Evolutionary conservation across 2,113 vertebrate genomes (phyloP).

Genomic region (Zosterops borbonicus): DNA sequence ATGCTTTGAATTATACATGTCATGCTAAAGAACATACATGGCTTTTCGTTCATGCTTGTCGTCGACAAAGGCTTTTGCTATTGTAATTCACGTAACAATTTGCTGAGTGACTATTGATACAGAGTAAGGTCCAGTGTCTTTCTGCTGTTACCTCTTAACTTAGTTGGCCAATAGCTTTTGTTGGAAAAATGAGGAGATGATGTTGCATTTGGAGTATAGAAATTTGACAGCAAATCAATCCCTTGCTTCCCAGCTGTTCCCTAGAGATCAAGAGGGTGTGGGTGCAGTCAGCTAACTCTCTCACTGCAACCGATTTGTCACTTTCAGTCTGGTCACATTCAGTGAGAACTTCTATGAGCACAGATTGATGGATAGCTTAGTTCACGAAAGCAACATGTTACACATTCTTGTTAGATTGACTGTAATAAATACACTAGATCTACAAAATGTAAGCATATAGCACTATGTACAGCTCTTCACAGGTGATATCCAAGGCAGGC

Average conservation of each 20-base stretch:
- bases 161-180: background rate
- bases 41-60: background rate
- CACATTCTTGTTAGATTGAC: background rate
- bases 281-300: background rate
- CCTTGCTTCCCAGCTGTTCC: background rate
- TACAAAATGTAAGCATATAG: background rate
- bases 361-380: background rate
- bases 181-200: background rate
- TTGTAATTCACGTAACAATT: background rate
- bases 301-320: background rate
- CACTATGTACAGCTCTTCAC: background rate
- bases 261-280: background rate
- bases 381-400: background rate
- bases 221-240: background rate
- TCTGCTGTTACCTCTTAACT: background rate
- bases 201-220: background rate
- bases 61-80: background rate
- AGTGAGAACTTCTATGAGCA: background rate
- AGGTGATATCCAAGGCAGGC: background rate
- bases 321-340: background rate
- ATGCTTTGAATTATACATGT: background rate
- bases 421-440: background rate
- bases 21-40: background rate
- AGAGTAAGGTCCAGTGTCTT: background rate
- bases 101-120: background rate